Evolutionary conservation across 2,797 vertebrate genomes (phyloP).

Genomic region (Pangasius mekongensis): DNA sequence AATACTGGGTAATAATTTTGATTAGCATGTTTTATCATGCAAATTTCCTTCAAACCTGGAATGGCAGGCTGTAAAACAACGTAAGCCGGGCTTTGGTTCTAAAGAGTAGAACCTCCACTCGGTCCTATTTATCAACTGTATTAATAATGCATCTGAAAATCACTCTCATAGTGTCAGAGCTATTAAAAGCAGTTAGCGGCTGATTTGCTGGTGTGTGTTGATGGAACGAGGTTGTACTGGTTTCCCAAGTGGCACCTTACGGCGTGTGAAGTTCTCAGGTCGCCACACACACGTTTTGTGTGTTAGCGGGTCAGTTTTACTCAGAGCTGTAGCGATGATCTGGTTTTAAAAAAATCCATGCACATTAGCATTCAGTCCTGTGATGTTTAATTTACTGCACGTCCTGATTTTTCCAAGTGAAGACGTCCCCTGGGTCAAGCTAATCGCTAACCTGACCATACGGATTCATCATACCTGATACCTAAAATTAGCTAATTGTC

Average conservation of each 20-base stretch:
- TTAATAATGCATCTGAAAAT: slow-evolving; percentile 46
- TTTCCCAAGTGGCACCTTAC: slow-evolving; percentile 48
- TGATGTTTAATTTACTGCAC: slow-evolving; percentile 20
- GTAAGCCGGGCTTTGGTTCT: background rate
- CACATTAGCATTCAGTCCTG: slow-evolving; percentile 12
- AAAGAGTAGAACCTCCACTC: background rate
- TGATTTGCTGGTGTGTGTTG: slow-evolving; percentile 10
- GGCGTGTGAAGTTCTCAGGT: slow-evolving; percentile 10
- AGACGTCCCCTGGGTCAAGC: background rate
- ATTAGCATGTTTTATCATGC: background rate
- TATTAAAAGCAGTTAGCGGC: slow-evolving; percentile 35
- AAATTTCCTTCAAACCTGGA: background rate
- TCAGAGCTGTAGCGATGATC: background rate
- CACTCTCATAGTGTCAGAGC: slow-evolving; percentile 14
- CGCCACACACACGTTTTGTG: slow-evolving; percentile 3
- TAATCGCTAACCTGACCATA: background rate
- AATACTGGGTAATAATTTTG: background rate
- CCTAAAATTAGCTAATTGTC: background rate
- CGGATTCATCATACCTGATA: background rate
- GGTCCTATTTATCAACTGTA: slow-evolving; percentile 12
- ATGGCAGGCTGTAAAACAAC: background rate
- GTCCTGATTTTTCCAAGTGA: background rate
- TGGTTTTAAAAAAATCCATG: background rate
- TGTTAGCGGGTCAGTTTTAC: slow-evolving; percentile 34
- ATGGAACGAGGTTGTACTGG: slow-evolving; percentile 37